Conservation (phyloP, 2,797 vertebrate species). For the Muraenolepis orangiensis region DNA sequence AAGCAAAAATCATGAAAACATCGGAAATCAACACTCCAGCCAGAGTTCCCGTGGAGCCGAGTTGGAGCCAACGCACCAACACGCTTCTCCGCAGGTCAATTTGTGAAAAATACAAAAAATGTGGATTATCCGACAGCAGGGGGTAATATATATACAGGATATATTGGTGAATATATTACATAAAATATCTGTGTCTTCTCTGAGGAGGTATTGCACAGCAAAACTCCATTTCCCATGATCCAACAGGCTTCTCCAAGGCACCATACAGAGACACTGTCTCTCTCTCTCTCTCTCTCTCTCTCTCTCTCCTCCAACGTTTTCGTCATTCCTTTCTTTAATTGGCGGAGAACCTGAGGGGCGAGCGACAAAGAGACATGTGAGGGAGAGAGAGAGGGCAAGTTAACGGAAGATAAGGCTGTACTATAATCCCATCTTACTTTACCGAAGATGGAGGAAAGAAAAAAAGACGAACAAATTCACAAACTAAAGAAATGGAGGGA, state of each 20-base stretch:
- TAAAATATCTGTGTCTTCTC: conserved; percentile 49
- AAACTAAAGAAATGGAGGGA: neutral
- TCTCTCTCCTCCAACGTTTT: conserved; percentile 18
- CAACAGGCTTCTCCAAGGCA: conserved; percentile 30
- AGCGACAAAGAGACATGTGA: neutral
- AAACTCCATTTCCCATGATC: conserved; percentile 46
- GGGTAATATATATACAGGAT: conserved; percentile 30
- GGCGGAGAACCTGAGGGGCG: conserved; percentile 52
- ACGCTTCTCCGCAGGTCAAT: neutral
- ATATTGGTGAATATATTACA: conserved; percentile 62
- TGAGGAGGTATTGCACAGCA: conserved; percentile 66
- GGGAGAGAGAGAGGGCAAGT: neutral
- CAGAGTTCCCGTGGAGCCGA: neutral
- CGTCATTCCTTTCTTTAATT: conserved; percentile 38
- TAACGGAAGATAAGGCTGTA: neutral
- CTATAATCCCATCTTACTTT: neutral
- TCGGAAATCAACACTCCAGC: neutral
- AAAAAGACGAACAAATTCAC: neutral
- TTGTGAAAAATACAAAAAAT: neutral
- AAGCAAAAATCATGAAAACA: neutral
- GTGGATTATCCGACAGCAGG: conserved; percentile 51
- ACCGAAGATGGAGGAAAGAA: neutral
- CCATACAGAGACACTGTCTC: conserved; percentile 47
- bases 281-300: conserved; percentile 45
- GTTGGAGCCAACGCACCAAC: neutral